Conservation (phyloP, 2,797 vertebrate species). For the Cryptoblepharus egeriae region DNA sequence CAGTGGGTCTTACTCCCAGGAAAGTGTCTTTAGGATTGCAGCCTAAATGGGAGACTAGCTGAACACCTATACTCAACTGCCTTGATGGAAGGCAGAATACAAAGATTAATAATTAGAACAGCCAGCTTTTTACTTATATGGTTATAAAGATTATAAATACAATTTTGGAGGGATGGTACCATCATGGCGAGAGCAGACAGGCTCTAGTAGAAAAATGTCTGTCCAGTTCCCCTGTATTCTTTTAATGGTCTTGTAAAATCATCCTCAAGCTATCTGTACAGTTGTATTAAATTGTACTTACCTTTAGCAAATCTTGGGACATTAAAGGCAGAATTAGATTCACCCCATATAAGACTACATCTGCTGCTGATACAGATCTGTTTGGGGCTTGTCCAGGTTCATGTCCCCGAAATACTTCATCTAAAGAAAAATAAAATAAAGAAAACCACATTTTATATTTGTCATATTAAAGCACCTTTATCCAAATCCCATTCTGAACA, state of each 20-base stretch:
- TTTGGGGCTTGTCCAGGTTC: constrained; percentile 89
- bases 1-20: no score
- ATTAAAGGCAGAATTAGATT: constrained; percentile 97
- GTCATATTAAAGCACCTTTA: background rate
- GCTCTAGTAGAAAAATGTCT: background rate
- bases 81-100: background rate
- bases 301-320: constrained; percentile 98
- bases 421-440: constrained; percentile 70
- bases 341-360: constrained; percentile 97
- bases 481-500: background rate
- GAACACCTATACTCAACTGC: background rate
- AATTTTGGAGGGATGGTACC: background rate
- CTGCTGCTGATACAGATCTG: constrained; percentile 93
- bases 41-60: background rate
- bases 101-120: background rate
- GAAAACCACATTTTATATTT: background rate
- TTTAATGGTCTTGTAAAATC: background rate
- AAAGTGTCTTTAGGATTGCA: no score
- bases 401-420: constrained; percentile 95
- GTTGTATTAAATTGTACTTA: constrained; percentile 62
- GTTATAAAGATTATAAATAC: background rate
- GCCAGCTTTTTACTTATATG: background rate
- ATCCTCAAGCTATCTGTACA: background rate
- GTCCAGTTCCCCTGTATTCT: background rate
- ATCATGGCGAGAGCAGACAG: background rate